Conservation (phyloP, 2,888 invertebrate species). For the Cetonia aurata region DNA sequence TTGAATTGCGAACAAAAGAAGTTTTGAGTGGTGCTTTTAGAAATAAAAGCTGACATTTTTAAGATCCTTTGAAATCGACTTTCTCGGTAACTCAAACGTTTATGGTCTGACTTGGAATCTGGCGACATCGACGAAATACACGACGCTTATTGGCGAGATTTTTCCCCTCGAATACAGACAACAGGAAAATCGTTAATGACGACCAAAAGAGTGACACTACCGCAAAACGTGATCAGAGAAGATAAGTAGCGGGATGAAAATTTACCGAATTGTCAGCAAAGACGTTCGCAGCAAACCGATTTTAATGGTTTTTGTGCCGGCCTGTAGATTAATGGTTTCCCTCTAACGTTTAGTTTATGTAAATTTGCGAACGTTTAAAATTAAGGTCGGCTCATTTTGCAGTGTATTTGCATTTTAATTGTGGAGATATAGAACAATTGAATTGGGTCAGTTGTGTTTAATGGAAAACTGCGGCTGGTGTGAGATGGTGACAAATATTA, state of each 20-base stretch:
- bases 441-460: too few species aligned
- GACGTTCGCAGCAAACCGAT: slow-evolving; percentile 22
- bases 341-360: too few species aligned
- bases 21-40: background rate
- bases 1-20: background rate
- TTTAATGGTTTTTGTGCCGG: slow-evolving; percentile 23
- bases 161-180: slow-evolving; percentile 37
- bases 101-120: background rate
- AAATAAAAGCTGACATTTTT: background rate
- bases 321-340: background rate
- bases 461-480: too few species aligned
- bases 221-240: slow-evolving; percentile 33
- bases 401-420: too few species aligned
- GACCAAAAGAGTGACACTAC: slow-evolving; percentile 31
- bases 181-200: slow-evolving; percentile 35
- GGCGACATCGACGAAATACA: slow-evolving; percentile 14
- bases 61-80: slow-evolving; percentile 1
- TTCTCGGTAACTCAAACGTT: slow-evolving; percentile 8
- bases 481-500: too few species aligned
- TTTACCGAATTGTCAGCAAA: slow-evolving; percentile 29
- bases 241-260: slow-evolving; percentile 22
- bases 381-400: too few species aligned
- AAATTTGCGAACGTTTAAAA: too few species aligned
- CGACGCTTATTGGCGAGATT: slow-evolving; percentile 12
- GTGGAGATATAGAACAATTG: too few species aligned